Conservation (phyloP, 2,888 invertebrate species). For the Synanthedon vespiformis region DNA sequence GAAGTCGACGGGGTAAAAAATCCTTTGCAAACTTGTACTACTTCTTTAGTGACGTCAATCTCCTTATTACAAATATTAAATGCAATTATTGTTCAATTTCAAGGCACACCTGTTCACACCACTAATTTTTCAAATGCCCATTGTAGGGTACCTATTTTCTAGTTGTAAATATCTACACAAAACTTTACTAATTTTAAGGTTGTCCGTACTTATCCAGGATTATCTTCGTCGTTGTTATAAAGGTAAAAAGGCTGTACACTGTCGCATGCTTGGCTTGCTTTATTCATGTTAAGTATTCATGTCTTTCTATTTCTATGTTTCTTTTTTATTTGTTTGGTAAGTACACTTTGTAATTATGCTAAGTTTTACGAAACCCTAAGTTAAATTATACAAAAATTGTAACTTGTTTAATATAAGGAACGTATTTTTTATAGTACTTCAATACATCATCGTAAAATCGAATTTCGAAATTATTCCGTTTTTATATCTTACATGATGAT, state of each 20-base stretch:
- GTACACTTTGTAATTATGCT: background rate
- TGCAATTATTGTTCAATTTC: slow-evolving; percentile 13
- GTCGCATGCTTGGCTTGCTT: background rate
- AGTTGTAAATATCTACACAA: background rate
- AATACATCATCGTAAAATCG: too few species aligned
- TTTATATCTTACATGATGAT: too few species aligned
- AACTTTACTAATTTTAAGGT: background rate
- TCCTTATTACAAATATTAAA: slow-evolving; percentile 13
- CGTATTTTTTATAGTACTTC: too few species aligned
- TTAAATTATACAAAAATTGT: too few species aligned
- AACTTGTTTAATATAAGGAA: too few species aligned
- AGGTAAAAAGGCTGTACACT: background rate
- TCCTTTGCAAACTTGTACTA: slow-evolving; percentile 5
- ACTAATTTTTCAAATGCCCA: background rate
- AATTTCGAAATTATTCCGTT: too few species aligned
- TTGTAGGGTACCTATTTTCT: background rate
- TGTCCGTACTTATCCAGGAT: background rate
- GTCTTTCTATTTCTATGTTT: background rate
- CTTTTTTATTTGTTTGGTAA: background rate
- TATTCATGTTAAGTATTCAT: background rate
- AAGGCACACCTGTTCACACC: slow-evolving; percentile 15
- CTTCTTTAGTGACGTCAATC: slow-evolving; percentile 23
- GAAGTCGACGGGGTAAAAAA: slow-evolving; percentile 42
- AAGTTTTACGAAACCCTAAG: too few species aligned
- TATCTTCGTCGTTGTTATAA: background rate